Evolutionary conservation across 2,113 vertebrate species (phyloP), one percentile per base, ranked within the genome.

Genomic region (Columba livia): DNA sequence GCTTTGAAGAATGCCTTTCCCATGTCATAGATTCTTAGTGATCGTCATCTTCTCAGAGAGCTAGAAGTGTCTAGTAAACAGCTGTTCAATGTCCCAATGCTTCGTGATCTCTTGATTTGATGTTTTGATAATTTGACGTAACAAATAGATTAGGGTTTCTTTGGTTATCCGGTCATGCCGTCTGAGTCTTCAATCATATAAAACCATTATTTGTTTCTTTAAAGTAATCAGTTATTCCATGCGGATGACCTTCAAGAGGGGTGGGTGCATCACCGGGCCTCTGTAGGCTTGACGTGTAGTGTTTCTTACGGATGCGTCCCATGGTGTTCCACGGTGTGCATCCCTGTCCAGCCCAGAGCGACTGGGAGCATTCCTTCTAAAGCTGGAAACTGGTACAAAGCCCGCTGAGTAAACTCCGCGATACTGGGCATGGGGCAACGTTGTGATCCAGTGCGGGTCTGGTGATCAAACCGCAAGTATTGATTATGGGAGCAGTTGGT

Each of bases 101-200:
- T 83, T 66, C 89, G 28, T n/a, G 92, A 60, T 94, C 88, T 93
- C 51, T 71, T 91, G 85, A 80, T 79, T 97, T 20, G 24, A 92
- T 90, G 73, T 96, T 72, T 91, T 56, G 85, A 34, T 96, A 97
- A 97, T 97, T 97, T 57, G 93, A 94, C 93, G 92, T 96, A 89
- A 85, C 88, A 96, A 90, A 88, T 38, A 81, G 83, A 92, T 92
- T 79, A 95, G 80, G 80, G 50, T 64, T 84, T 57, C 88, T 96
- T 62, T 94, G 82, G 60, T 89, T 97, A 83, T 44, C 47, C 12
- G 9, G 86, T 58, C 60, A 15, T n/a, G 79, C 61, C 92, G 88
- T 82, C 88, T 85, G 79, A 74, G 70, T 54, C 88, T 89, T 92
- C 93, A 82, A 77, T 97, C 74, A 90, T 58, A 77, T n/a, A 88